Percentiles rank a stretch among this genome's conserved stretches.
Conservation (phyloP, 1,140 invertebrate genomes). For the Neodiprion virginianus region DNA sequence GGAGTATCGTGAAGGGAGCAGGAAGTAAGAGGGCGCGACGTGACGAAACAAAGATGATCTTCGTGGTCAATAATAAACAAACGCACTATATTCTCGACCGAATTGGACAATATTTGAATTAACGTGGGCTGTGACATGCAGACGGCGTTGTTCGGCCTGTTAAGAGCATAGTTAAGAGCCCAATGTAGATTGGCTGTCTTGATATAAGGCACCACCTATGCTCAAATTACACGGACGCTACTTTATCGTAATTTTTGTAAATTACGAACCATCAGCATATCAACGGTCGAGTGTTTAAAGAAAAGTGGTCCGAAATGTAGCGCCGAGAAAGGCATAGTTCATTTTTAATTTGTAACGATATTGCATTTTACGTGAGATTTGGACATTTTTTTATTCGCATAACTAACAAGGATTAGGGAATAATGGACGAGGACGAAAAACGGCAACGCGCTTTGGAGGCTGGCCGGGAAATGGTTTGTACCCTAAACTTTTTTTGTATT, state of each 20-base stretch:
- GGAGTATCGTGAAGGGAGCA: no score
- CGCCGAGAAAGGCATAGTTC: background rate
- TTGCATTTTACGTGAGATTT: background rate
- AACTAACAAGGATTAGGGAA: background rate
- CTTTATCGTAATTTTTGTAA: background rate
- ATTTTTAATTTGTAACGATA: background rate
- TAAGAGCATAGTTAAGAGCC: background rate
- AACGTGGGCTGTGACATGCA: background rate
- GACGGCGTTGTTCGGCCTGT: background rate
- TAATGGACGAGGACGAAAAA: slow-evolving; percentile 45
- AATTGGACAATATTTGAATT: no score
- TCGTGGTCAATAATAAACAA: no score
- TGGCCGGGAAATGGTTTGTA: slow-evolving; percentile 43
- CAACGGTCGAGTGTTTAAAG: background rate
- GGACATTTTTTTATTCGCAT: background rate
- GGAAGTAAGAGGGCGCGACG: no score
- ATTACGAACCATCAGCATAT: background rate
- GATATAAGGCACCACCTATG: background rate
- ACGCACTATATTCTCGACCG: no score
- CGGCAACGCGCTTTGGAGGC: slow-evolving; percentile 42
- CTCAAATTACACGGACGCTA: background rate
- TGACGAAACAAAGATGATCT: no score
- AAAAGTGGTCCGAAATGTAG: background rate
- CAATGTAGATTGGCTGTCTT: background rate
- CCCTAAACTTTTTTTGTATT: background rate